Percentiles rank a stretch among this genome's conserved stretches.
These are phyloP conservation scores for Steromphala cineraria DNA, from an alignment of 2,888 invertebrate species.

Conservation along the genomic window DNA sequence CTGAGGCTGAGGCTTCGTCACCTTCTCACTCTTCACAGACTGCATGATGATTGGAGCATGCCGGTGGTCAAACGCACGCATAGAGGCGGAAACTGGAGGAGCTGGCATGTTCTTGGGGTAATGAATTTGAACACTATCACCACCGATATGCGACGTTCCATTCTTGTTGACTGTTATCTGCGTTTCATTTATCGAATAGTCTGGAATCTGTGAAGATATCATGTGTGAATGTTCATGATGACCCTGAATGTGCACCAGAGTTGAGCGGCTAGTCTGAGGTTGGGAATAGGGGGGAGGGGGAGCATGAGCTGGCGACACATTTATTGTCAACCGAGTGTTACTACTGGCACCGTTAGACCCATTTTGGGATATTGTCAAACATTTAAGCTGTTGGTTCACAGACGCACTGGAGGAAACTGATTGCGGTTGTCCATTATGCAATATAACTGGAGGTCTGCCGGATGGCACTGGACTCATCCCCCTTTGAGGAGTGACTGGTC, in stretches of 20 bases:
- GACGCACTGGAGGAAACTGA: not conserved
- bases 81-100: constrained; percentile 79
- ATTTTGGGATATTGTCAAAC: constrained; percentile 18
- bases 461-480: constrained; percentile 85
- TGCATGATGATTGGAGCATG: constrained; percentile 97
- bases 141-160: not conserved
- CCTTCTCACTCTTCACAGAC: constrained; percentile 95
- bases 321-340: constrained; percentile 33
- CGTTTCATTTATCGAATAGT: constrained; percentile 23
- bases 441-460: constrained; percentile 2
- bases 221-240: constrained; percentile 31
- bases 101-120: constrained; percentile 39
- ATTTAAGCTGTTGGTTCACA: constrained; percentile 17
- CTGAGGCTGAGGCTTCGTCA: constrained; percentile 93
- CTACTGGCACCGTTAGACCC: not conserved
- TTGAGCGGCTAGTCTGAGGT: constrained; percentile 18
- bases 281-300: constrained; percentile 39
- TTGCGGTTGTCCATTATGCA: constrained; percentile 27
- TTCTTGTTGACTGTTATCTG: constrained; percentile 22
- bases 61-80: constrained; percentile 89
- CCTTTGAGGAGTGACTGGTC: constrained; percentile 70
- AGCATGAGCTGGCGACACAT: constrained; percentile 25
- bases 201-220: constrained; percentile 25
- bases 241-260: constrained; percentile 39
- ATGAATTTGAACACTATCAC: constrained; percentile 40